Conservation (phyloP, 2,113 vertebrate genomes). For the Sinocyclocheilus grahami region DNA sequence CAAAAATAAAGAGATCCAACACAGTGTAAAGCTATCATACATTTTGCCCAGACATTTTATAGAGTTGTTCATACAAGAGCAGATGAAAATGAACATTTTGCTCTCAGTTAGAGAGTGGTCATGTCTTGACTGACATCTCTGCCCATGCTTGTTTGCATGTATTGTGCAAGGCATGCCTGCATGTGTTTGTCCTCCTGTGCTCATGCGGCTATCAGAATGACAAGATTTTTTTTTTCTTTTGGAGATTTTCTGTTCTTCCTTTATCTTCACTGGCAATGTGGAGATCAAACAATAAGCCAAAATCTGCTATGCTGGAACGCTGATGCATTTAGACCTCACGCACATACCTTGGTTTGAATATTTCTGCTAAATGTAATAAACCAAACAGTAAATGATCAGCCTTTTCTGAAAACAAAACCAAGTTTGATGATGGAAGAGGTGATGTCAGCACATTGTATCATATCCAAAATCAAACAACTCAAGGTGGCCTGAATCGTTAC, state of each 20-base stretch:
- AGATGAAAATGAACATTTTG: conserved; percentile 46
- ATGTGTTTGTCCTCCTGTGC: conserved; percentile 45
- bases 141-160: conserved; percentile 54
- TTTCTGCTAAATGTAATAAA: neutral
- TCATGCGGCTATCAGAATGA: conserved; percentile 48
- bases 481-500: conserved; percentile 53
- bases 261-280: conserved; percentile 16
- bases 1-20: conserved; percentile 24
- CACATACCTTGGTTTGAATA: neutral
- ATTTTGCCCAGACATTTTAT: conserved; percentile 1
- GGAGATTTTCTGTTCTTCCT: neutral
- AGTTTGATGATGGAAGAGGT: neutral
- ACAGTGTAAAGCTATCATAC: conserved; percentile 17
- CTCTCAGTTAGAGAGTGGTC: conserved; percentile 35
- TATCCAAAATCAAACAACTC: conserved; percentile 15
- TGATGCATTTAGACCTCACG: neutral
- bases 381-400: neutral
- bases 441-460: neutral
- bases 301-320: neutral
- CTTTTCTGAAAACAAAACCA: neutral
- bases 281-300: neutral
- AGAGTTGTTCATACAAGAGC: conserved; percentile 42
- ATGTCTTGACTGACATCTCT: conserved; percentile 36
- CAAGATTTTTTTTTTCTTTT: conserved; percentile 23
- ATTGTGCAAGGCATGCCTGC: conserved; percentile 54